Evolutionary conservation across 2,888 invertebrate genomes (phyloP).

Genomic region (Ophonus ardosiacus): DNA sequence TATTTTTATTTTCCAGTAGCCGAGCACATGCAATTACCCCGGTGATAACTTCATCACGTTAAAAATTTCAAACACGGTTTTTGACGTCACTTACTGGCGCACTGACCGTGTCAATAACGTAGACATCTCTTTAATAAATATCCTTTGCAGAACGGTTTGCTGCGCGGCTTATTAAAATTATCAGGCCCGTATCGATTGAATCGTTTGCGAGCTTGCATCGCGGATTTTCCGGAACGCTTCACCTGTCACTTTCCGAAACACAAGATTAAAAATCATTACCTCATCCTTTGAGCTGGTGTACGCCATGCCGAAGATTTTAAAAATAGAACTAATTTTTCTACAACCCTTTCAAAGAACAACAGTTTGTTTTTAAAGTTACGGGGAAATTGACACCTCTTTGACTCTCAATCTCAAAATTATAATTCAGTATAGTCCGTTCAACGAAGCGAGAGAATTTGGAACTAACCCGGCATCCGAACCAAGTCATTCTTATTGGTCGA

Average conservation of each 20-base stretch:
- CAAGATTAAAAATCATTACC: slow-evolving; percentile 19
- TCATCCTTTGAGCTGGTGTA: slow-evolving; percentile 4
- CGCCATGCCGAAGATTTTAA: neutral
- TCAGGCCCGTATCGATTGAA: slow-evolving; percentile 35
- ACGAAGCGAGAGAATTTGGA: too few relatives aligned
- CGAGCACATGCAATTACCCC: slow-evolving; percentile 1
- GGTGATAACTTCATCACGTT: slow-evolving; percentile 18
- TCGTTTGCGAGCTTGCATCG: slow-evolving; percentile 1
- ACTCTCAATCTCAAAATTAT: too few relatives aligned
- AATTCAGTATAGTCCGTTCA: too few relatives aligned
- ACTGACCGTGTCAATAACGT: slow-evolving; percentile 14
- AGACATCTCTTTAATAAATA: slow-evolving; percentile 27
- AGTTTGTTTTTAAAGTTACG: too few relatives aligned
- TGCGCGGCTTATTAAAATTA: slow-evolving; percentile 21
- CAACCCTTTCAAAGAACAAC: too few relatives aligned
- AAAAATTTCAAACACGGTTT: slow-evolving; percentile 24
- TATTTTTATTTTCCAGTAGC: neutral
- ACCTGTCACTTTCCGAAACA: slow-evolving; percentile 5
- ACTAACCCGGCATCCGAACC: too few relatives aligned
- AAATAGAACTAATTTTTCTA: too few relatives aligned
- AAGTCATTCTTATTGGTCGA: too few relatives aligned
- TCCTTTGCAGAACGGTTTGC: slow-evolving; percentile 24
- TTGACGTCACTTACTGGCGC: slow-evolving; percentile 7
- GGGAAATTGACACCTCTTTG: too few relatives aligned
- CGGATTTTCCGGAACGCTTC: slow-evolving; percentile 7